phyloP scores from a whole-genome alignment of 2,113 vertebrate genomes.

The Xenopus laevis region DNA sequence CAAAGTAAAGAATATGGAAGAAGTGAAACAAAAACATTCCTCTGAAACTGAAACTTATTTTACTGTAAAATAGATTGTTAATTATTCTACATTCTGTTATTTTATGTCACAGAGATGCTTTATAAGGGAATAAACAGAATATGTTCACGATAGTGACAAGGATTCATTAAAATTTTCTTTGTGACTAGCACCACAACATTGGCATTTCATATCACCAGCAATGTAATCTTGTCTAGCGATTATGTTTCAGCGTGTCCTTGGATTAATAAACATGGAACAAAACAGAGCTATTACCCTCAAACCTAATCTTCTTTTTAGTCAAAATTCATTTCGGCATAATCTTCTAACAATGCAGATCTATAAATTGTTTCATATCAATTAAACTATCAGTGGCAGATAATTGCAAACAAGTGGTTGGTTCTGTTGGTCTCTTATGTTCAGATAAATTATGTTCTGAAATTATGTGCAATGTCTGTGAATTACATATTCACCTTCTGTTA shows the following conservation, averaged over 20 bases:
- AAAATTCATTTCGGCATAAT: constrained; percentile 36
- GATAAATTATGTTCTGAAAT: constrained; percentile 51
- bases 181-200: constrained; percentile 8
- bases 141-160: not conserved
- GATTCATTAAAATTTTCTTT: constrained; percentile 5
- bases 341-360: constrained; percentile 41
- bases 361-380: constrained; percentile 49
- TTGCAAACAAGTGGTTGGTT: constrained; percentile 55
- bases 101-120: not conserved
- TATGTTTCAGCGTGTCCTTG: constrained; percentile 41
- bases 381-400: constrained; percentile 49
- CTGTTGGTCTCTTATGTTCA: constrained; percentile 42
- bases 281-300: constrained; percentile 6
- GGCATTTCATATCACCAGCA: constrained; percentile 19
- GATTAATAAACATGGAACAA: constrained; percentile 33
- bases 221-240: constrained; percentile 32
- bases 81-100: too few species aligned
- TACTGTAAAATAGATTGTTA: too few species aligned
- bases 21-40: too few species aligned
- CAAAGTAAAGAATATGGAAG: too few species aligned
- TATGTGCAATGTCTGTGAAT: constrained; percentile 45
- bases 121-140: not conserved
- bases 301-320: constrained; percentile 34
- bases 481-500: constrained; percentile 51
- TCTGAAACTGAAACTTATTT: too few species aligned